Conservation (phyloP, 2,888 invertebrate genomes). For the Dryomyza anilis region DNA sequence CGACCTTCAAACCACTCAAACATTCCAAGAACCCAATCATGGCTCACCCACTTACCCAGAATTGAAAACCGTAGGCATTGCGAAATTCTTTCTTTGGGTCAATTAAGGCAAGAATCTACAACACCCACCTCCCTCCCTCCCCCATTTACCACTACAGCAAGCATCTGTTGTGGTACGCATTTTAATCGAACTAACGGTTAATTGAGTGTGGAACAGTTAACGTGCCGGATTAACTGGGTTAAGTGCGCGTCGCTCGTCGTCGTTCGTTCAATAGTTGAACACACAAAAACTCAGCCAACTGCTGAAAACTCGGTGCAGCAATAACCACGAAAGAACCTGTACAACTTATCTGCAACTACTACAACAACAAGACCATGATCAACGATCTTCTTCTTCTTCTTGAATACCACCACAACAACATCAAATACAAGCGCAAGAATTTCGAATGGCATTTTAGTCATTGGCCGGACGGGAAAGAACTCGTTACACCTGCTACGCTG, state of each 20-base stretch:
- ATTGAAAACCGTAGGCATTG: too few relatives aligned
- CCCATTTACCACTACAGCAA: too few relatives aligned
- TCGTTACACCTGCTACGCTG: constrained; percentile 49
- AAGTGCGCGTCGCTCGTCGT: constrained; percentile 25
- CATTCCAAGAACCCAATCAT: too few relatives aligned
- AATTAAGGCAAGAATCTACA: too few relatives aligned
- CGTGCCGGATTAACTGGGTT: constrained; percentile 32
- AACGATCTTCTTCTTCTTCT: constrained; percentile 28
- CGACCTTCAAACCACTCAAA: background rate
- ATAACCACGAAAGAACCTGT: background rate
- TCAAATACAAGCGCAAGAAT: too few relatives aligned
- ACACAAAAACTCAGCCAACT: background rate
- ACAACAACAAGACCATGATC: background rate
- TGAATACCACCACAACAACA: background rate
- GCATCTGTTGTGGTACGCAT: too few relatives aligned
- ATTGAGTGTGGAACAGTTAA: background rate
- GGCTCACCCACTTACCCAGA: background rate
- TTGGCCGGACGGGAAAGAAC: too few relatives aligned
- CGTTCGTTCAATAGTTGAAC: too few relatives aligned
- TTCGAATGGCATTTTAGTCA: too few relatives aligned
- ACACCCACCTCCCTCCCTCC: too few relatives aligned
- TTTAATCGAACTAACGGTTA: constrained; percentile 50
- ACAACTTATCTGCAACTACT: background rate
- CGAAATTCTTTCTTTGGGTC: too few relatives aligned
- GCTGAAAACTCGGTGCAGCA: background rate